A percentile compares a stretch with the other conserved stretches of the same genome.
Evolutionary conservation across 2,797 vertebrate genomes (phyloP).

Genomic region (Carapus acus): DNA sequence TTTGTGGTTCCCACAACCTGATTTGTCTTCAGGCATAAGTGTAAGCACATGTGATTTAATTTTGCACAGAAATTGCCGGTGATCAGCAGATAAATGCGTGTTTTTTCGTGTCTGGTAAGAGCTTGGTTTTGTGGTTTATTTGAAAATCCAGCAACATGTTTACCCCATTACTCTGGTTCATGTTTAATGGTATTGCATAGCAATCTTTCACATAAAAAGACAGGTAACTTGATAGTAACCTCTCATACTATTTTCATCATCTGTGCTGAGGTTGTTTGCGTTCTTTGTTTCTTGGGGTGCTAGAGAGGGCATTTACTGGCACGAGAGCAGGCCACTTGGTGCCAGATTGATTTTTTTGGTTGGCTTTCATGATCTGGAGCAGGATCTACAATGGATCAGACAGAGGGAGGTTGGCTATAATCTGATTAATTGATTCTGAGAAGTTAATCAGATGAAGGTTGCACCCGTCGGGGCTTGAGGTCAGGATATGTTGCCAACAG

Average conservation of each 20-base stretch:
- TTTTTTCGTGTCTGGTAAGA: background rate
- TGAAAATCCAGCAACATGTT: background rate
- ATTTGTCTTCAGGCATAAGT: constrained; percentile 1
- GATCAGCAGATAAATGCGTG: constrained; percentile 2
- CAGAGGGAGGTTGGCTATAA: constrained; percentile 56
- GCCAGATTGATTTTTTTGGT: background rate
- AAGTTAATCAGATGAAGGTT: constrained; percentile 60
- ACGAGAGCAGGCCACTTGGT: background rate
- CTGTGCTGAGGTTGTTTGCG: background rate
- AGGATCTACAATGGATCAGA: constrained; percentile 54
- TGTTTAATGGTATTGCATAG: too few species aligned
- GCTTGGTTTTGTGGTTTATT: background rate
- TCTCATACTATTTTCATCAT: background rate
- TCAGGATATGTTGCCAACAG: constrained; percentile 11
- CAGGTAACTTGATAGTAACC: background rate
- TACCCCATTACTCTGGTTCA: too few species aligned
- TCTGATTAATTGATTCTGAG: constrained; percentile 72
- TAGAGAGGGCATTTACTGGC: background rate
- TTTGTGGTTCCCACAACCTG: constrained; percentile 23
- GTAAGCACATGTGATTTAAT: background rate
- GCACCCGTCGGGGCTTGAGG: constrained; percentile 50
- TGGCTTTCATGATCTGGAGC: constrained; percentile 22
- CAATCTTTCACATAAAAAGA: background rate
- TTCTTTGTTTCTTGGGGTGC: background rate
- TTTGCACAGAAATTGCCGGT: background rate